Evolutionary conservation across 2,797 vertebrate species (phyloP).

Genomic region (Masticophis lateralis): DNA sequence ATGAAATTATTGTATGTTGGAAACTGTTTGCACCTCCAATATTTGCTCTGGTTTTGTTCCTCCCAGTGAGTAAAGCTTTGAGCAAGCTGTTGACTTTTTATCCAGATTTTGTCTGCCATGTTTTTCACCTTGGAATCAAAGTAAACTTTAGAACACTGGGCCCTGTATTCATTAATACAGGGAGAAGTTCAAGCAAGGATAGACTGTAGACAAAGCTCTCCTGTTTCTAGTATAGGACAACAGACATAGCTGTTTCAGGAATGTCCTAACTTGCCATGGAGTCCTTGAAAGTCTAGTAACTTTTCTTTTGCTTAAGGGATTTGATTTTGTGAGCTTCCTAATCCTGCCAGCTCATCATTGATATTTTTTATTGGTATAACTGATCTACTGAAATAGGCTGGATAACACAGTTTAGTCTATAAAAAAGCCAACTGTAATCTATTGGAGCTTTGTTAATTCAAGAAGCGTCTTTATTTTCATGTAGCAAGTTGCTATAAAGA

Average conservation of each 20-base stretch:
- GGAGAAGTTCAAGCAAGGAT: neutral
- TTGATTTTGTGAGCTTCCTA: neutral
- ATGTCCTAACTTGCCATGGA: constrained; percentile 4
- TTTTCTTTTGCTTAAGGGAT: neutral
- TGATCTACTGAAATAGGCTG: neutral
- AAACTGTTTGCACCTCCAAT: constrained; percentile 12
- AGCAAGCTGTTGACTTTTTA: neutral
- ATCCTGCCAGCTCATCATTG: neutral
- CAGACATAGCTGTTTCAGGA: neutral
- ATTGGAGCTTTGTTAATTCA: neutral
- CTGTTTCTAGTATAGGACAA: neutral
- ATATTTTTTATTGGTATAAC: neutral
- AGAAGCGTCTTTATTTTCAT: constrained; percentile 24
- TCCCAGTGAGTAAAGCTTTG: neutral
- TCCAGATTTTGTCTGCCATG: neutral
- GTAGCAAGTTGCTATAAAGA: neutral
- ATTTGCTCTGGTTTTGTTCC: constrained; percentile 12
- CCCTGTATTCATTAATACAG: neutral
- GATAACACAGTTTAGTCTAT: neutral
- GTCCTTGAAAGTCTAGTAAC: neutral
- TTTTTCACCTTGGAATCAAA: neutral
- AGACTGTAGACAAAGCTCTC: neutral
- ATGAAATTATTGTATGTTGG: neutral
- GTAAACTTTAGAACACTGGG: accelerated
- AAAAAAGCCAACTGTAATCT: neutral